Conservation (phyloP, 2,888 invertebrate genomes). For the Camponotus fellah region DNA sequence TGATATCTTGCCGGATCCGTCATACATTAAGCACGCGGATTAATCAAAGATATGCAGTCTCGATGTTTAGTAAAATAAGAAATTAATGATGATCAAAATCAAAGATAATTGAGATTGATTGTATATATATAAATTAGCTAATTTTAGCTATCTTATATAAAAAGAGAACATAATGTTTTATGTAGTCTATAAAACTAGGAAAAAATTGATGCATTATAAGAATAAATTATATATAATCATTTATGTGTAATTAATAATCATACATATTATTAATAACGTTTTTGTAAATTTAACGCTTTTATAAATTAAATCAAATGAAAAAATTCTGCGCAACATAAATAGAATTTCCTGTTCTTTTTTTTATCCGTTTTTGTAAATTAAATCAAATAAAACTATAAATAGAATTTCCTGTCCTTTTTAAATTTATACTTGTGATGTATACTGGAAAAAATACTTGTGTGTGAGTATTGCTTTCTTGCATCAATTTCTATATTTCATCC, state of each 20-base stretch:
- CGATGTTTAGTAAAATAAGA: background rate
- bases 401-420: too few species aligned
- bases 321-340: too few species aligned
- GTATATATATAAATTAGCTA: background rate
- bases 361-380: too few species aligned
- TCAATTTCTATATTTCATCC: background rate
- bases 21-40: slow-evolving; percentile 25
- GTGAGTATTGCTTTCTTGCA: background rate
- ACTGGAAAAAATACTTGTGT: background rate
- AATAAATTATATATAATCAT: background rate
- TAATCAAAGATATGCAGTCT: background rate
- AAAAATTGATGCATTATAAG: background rate
- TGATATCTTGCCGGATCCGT: slow-evolving; percentile 23
- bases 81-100: background rate
- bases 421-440: background rate
- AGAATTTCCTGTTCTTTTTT: too few species aligned
- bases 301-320: background rate
- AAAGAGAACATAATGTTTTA: slow-evolving; percentile 35
- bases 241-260: background rate
- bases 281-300: background rate
- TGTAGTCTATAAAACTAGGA: background rate
- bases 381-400: background rate
- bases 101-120: background rate
- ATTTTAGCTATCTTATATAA: background rate
- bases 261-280: background rate